These are phyloP conservation scores for Lycaena phlaeas DNA, from an alignment of 2,888 invertebrate species.

Conservation along the genomic window DNA sequence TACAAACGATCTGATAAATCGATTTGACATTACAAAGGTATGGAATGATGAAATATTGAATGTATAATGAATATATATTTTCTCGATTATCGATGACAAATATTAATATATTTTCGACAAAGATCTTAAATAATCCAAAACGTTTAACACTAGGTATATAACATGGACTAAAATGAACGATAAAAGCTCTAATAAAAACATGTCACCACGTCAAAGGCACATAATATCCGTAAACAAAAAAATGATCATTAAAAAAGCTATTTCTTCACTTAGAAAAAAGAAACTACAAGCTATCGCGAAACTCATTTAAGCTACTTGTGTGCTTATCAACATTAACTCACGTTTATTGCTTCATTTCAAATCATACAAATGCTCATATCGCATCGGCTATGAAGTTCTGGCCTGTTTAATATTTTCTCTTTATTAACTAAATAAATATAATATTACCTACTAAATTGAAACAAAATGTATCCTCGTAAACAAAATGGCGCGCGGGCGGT, in stretches of 20 bases:
- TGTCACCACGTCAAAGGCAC: conserved; percentile 58
- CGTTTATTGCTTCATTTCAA: conserved; percentile 10
- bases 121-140: conserved; percentile 6
- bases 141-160: conserved; percentile 13
- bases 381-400: conserved; percentile 6
- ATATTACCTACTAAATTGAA: conserved; percentile 39
- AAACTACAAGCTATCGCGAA: conserved; percentile 27
- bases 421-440: conserved; percentile 65
- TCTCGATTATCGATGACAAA: conserved; percentile 2
- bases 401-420: conserved; percentile 19
- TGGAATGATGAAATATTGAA: too few relatives aligned
- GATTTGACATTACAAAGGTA: too few relatives aligned
- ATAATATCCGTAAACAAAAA: conserved; percentile 49
- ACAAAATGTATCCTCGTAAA: conserved; percentile 35
- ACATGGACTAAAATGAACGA: conserved; percentile 33
- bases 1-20: too few relatives aligned
- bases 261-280: conserved; percentile 44
- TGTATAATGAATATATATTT: too few relatives aligned
- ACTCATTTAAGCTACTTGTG: conserved; percentile 14
- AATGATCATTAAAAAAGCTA: conserved; percentile 60
- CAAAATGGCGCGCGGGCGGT: conserved; percentile 34
- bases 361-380: conserved; percentile 7
- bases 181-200: conserved; percentile 37
- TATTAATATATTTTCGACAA: conserved; percentile 8
- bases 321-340: conserved; percentile 15